phyloP scores from a whole-genome alignment of 2,888 invertebrate species.

The Mechanitis mazaeus region DNA sequence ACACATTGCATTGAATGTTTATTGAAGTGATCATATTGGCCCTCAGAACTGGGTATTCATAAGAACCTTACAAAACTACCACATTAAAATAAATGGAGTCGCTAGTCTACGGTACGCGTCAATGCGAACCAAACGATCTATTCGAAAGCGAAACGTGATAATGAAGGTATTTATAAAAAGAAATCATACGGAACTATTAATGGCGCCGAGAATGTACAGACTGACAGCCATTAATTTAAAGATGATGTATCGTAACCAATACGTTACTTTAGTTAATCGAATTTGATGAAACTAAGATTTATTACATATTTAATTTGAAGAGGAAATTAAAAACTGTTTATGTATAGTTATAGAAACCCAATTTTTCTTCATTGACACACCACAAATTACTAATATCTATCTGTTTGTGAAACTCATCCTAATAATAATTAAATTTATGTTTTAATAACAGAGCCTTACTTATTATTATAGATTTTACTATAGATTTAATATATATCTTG shows the following conservation, averaged over 20 bases:
- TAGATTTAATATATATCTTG: too few relatives aligned
- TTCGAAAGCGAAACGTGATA: constrained; percentile 19
- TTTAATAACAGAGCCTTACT: too few relatives aligned
- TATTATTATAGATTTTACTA: too few relatives aligned
- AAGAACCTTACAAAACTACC: background rate
- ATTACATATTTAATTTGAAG: background rate
- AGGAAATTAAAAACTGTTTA: background rate
- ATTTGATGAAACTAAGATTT: background rate
- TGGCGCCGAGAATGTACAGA: constrained; percentile 10
- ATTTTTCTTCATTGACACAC: too few relatives aligned
- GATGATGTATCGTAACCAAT: background rate
- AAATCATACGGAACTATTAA: constrained; percentile 18
- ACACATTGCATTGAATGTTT: too few relatives aligned
- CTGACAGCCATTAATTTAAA: constrained; percentile 16
- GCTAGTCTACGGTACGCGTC: background rate
- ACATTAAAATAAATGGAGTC: background rate
- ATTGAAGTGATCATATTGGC: too few relatives aligned
- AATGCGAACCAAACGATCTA: constrained; percentile 10
- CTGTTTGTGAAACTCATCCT: too few relatives aligned
- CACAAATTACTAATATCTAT: too few relatives aligned
- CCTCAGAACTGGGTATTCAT: background rate
- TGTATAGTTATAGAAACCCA: background rate
- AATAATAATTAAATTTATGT: too few relatives aligned
- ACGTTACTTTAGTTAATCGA: constrained; percentile 1
- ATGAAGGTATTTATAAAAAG: constrained; percentile 19